Conservation (phyloP, 2,888 invertebrate genomes). For the Aphidoletes aphidimyza region DNA sequence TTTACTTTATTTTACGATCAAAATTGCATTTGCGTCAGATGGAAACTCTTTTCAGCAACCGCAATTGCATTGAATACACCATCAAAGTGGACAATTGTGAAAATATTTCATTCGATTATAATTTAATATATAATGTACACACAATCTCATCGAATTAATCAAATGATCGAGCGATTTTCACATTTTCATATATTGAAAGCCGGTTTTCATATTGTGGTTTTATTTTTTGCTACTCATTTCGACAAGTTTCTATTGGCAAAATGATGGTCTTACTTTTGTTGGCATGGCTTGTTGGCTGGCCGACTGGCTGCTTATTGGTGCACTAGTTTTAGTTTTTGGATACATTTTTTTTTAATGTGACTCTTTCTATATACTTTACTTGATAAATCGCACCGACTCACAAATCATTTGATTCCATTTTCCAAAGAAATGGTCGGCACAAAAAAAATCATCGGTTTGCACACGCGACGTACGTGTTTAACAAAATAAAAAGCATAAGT, state of each 20-base stretch:
- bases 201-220: background rate
- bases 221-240: background rate
- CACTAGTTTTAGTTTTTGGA: conserved; percentile 16
- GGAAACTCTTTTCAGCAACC: background rate
- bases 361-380: background rate
- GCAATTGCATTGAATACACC: background rate
- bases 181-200: conserved; percentile 11
- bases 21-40: background rate
- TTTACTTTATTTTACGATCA: background rate
- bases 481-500: background rate
- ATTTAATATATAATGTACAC: conserved; percentile 3
- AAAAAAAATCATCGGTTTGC: background rate
- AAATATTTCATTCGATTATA: conserved; percentile 27
- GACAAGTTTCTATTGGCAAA: background rate
- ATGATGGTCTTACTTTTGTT: background rate
- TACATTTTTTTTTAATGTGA: background rate
- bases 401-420: background rate
- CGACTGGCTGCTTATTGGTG: background rate
- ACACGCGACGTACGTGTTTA: background rate
- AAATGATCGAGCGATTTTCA: conserved; percentile 49
- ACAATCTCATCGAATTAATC: conserved; percentile 34
- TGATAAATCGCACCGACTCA: background rate
- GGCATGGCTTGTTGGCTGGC: too few relatives aligned
- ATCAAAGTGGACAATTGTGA: background rate
- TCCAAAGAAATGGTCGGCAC: too few relatives aligned